These are phyloP conservation scores for Trissolcus brochymenae DNA, from an alignment of 2,888 invertebrate species.

Conservation along the genomic window DNA sequence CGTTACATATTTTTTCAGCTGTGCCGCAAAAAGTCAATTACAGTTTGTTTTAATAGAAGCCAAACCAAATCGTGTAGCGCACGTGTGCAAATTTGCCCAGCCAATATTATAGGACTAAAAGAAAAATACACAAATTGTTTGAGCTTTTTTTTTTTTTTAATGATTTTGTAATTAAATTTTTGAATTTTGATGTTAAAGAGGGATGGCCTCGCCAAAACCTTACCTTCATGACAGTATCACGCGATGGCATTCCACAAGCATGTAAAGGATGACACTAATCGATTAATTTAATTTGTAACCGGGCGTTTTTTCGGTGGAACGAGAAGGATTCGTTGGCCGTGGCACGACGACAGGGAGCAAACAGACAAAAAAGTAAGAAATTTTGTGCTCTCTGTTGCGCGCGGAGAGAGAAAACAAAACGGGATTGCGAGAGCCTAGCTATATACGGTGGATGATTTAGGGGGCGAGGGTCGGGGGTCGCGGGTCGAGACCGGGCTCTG, in stretches of 20 bases:
- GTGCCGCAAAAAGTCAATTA: slow-evolving; percentile 67
- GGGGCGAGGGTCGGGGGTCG: slow-evolving; percentile 75
- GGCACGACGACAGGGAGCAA: slow-evolving; percentile 27
- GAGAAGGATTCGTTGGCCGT: slow-evolving; percentile 9
- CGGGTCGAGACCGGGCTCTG: slow-evolving; percentile 75
- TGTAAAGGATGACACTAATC: slow-evolving; percentile 2
- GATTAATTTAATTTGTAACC: slow-evolving; percentile 28
- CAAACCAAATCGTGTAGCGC: slow-evolving; percentile 46
- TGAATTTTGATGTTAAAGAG: too few species aligned
- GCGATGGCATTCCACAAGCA: too few species aligned
- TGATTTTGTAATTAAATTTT: too few species aligned
- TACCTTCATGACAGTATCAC: too few species aligned
- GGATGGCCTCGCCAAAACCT: background rate
- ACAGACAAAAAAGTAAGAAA: slow-evolving; percentile 35
- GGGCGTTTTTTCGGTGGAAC: slow-evolving; percentile 16
- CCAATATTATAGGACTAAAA: too few species aligned
- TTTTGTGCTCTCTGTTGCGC: slow-evolving; percentile 41
- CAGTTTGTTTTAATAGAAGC: slow-evolving; percentile 70
- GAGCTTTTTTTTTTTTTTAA: too few species aligned
- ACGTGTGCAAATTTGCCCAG: background rate
- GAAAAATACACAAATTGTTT: too few species aligned
- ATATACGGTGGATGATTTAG: slow-evolving; percentile 74
- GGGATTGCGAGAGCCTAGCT: slow-evolving; percentile 73
- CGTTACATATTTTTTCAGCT: slow-evolving; percentile 71
- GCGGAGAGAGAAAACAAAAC: slow-evolving; percentile 70